Conservation (phyloP, 2,113 vertebrate genomes). For the Empidonax alnorum region DNA sequence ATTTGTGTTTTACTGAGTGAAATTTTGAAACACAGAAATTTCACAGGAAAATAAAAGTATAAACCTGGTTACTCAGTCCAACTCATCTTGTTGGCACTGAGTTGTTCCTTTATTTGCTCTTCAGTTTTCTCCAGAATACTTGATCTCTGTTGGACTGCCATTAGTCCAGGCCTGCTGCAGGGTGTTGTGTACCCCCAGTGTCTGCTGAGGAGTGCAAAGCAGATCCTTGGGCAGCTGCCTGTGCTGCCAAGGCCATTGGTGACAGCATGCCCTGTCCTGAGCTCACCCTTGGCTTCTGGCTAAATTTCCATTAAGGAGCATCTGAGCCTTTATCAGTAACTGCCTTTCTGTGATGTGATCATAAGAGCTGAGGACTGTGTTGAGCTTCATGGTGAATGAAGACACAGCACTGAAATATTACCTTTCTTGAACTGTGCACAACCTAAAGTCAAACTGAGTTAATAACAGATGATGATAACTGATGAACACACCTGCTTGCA, state of each 20-base stretch:
- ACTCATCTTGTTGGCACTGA: background rate
- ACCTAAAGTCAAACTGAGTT: background rate
- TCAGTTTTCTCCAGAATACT: background rate
- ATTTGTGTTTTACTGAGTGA: background rate
- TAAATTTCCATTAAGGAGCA: background rate
- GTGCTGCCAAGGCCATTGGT: background rate
- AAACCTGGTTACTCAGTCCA: background rate
- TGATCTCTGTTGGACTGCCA: background rate
- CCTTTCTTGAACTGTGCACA: background rate
- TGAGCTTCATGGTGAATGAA: background rate
- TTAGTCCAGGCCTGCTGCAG: background rate
- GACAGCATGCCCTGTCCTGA: background rate
- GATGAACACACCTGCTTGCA: background rate
- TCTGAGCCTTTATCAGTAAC: background rate
- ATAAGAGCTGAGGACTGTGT: background rate
- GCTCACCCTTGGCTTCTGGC: background rate
- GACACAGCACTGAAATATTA: background rate
- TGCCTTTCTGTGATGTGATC: background rate
- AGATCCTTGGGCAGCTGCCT: fast-evolving
- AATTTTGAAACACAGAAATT: background rate
- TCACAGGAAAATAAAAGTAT: background rate
- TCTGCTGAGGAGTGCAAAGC: background rate
- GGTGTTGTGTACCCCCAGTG: fast-evolving
- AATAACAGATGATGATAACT: background rate
- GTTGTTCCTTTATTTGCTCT: background rate